Evolutionary conservation across 1,140 invertebrate species (phyloP), one percentile per base, ranked within the genome.

Genomic region (Drosophila pectinifera): DNA sequence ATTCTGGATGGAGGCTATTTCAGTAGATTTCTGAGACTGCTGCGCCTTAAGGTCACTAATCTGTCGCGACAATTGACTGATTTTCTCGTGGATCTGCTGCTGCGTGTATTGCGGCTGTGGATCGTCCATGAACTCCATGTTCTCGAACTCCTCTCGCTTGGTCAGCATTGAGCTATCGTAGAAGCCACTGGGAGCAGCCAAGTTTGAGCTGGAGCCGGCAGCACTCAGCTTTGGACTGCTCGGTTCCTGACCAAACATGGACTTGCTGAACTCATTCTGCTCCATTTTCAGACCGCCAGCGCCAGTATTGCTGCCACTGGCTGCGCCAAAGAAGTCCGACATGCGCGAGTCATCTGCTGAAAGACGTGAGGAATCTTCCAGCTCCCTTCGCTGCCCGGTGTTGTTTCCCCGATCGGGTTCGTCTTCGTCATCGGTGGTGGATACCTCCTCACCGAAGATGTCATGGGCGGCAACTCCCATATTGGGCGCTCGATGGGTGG

Each of bases 1-100:
- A 92, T 98, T 98, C 91, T 98, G 97, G 86, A 98, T 97, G 36
- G 95, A 96, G 6, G 95, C 95, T 78, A 98, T 96, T 92, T 98
- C 96, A 49, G 95, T 93, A 83, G 98, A 96, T 82, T 97, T 97
- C 76, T 96, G 95, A 42, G 95, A 94, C 67, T 96, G 93, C 46
- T 95, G 94, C 45, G 94, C 93, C 78, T 95, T 95, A 14, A 98
- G 92, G 58, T 96, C 95, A 20, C 94, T 93, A 28, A 98, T 92
- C 92, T 98, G 95, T 6, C 94, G 91, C 24, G 95, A 94, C 1
- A 97, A 90, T 75, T 95, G 93, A 22, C 93, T 93, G 69, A 95
- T 93, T 61, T 94, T 93, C 6, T 93, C 73, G 20, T 93, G 92
- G 77, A 95, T 94, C 48, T 93, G 93, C 39, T 93, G 94, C 10